phyloP scores from a whole-genome alignment of 2,888 invertebrate species.

The Stratiomys singularior region DNA sequence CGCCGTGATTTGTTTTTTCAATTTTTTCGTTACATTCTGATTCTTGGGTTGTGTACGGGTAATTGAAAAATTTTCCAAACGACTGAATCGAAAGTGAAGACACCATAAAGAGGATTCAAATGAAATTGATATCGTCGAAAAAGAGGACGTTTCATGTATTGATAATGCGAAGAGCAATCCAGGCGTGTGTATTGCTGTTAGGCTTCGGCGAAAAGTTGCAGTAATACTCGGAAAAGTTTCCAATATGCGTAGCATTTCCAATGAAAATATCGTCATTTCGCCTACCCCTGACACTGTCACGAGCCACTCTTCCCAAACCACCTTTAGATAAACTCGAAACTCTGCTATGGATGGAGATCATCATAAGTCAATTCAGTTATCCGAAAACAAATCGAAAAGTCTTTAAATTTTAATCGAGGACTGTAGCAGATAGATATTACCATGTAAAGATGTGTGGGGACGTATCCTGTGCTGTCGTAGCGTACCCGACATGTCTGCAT shows the following conservation, averaged over 20 bases:
- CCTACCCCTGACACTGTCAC: background rate
- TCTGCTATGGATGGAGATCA: constrained; percentile 35
- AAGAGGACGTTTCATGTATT: background rate
- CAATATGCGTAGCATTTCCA: background rate
- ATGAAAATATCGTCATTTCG: background rate
- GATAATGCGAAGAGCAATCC: background rate
- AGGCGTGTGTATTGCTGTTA: background rate
- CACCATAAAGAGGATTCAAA: constrained; percentile 46
- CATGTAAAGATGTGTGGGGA: background rate
- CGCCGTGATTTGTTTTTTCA: background rate
- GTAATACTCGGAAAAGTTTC: background rate
- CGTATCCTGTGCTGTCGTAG: background rate
- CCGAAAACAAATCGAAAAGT: constrained; percentile 48
- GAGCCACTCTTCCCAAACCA: background rate
- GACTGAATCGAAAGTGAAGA: constrained; percentile 48
- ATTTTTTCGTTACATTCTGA: background rate
- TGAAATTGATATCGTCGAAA: constrained; percentile 39
- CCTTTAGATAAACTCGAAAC: background rate
- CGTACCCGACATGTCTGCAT: background rate
- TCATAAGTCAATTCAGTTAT: constrained; percentile 52
- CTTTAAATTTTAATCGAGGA: constrained; percentile 46
- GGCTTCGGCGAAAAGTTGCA: background rate
- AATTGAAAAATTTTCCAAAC: constrained; percentile 49
- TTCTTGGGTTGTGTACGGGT: constrained; percentile 22
- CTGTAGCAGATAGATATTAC: background rate